Base-by-base conservation (phyloP, 1,140 invertebrate species). In the Drosophila carrolli region DNA sequence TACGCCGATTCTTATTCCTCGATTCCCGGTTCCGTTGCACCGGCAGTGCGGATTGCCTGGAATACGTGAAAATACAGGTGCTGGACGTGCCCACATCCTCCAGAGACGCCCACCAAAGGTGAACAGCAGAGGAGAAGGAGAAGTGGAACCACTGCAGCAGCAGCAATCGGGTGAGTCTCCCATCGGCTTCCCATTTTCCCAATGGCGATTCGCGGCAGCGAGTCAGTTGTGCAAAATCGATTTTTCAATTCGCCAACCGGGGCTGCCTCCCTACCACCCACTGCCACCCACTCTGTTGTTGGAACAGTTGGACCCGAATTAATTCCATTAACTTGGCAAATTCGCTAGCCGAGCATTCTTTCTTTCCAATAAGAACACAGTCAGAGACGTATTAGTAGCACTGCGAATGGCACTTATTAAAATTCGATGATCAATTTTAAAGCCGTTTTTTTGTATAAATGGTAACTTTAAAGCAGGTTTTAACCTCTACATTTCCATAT, bases 181-280 rank as follows among this genome's bases (percentile, higher is more conserved):
- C 29, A 41, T 9, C 16, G 8, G 23, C 29, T 60, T 59, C 56
- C 23, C 43, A 27, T 13, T 23, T 54, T 46, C 13, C 40, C 61
- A 62, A 47, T 65, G 63, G 59, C 7, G 35, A 62, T 59, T 75
- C 46, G 60, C 60, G 44, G 58, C 13, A 56, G 43, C 74, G 14
- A 72, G 63, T 62, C 40, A 10, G 41, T 70, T 53, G 58, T 58
- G 58, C 72, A 73, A 85, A 89, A 88, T 88, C 79, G 83, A 88
- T 88, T 89, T 88, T 88, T 67, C 83, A 70, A 79, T 61, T 53
- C 35, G 23, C 27, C 38, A 27, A 51, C 13, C n/a, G 29, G 13
- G 46, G 10, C 41, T 16, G 16, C 10, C 27, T 19, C 27, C 60
- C 55, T 19, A 37, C 48, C 48, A 35, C 48, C 48, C 48, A 50